These are phyloP conservation scores for Hippolais icterina DNA, from an alignment of 2,113 vertebrate genomes.

Conservation along the genomic window DNA sequence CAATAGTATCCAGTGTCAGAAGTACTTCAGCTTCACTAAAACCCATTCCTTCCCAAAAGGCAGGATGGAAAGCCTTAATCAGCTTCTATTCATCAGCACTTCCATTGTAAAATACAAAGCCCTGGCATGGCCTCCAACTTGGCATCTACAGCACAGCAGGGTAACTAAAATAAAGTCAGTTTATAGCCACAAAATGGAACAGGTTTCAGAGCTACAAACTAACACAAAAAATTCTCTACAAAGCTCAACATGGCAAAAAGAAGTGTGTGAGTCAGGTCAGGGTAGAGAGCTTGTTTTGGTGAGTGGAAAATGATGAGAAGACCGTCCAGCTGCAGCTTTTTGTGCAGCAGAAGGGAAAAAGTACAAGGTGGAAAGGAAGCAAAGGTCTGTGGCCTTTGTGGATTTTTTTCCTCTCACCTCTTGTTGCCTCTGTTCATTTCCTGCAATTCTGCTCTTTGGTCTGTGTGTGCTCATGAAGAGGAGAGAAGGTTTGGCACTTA, in stretches of 20 bases:
- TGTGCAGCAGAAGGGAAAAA: neutral
- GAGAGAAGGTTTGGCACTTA: neutral
- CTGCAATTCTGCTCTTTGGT: neutral
- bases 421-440: neutral
- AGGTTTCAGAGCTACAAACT: neutral
- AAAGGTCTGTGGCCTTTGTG: neutral
- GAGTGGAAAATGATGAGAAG: neutral
- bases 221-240: neutral
- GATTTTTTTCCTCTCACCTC: neutral
- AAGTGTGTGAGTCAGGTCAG: neutral
- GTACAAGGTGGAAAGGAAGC: neutral
- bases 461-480: neutral
- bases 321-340: neutral
- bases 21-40: neutral
- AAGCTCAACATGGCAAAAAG: neutral
- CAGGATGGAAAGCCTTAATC: slow-evolving; percentile 1
- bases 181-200: neutral
- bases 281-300: neutral
- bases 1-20: neutral
- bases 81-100: neutral
- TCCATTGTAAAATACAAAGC: slow-evolving; percentile 33
- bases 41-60: neutral
- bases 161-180: neutral
- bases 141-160: neutral
- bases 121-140: neutral